phyloP scores from a whole-genome alignment of 2,797 vertebrate genomes.

The Dromococcyx pavoninus region DNA sequence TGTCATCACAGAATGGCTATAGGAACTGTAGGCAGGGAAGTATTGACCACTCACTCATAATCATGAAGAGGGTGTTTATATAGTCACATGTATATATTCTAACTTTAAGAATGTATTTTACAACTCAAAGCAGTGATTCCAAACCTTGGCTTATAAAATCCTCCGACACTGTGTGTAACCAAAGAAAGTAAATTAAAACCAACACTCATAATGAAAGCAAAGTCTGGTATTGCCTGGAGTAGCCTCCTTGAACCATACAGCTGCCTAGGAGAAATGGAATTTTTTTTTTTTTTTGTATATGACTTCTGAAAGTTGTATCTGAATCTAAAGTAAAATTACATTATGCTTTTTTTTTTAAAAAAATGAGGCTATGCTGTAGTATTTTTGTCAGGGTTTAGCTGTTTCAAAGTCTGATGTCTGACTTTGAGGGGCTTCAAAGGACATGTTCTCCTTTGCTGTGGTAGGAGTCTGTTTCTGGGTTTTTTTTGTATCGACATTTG shows the following conservation, averaged over 20 bases:
- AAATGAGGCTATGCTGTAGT: background rate
- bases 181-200: background rate
- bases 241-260: background rate
- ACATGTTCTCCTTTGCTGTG: background rate
- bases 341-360: background rate
- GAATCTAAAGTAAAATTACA: background rate
- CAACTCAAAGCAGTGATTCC: background rate
- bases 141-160: background rate
- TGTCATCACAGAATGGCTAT: background rate
- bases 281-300: background rate
- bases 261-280: background rate
- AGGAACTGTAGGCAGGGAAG: background rate
- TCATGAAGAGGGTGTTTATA: background rate
- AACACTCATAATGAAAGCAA: background rate
- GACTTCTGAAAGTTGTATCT: background rate
- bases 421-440: background rate
- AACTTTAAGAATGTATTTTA: background rate
- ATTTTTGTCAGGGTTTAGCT: background rate
- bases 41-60: background rate
- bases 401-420: background rate
- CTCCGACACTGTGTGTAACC: background rate
- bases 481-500: background rate
- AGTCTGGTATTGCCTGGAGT: background rate
- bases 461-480: background rate
- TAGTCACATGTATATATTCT: background rate